Evolutionary conservation across 2,797 vertebrate species (phyloP).

Genomic region (Phaenicophaeus curvirostris): DNA sequence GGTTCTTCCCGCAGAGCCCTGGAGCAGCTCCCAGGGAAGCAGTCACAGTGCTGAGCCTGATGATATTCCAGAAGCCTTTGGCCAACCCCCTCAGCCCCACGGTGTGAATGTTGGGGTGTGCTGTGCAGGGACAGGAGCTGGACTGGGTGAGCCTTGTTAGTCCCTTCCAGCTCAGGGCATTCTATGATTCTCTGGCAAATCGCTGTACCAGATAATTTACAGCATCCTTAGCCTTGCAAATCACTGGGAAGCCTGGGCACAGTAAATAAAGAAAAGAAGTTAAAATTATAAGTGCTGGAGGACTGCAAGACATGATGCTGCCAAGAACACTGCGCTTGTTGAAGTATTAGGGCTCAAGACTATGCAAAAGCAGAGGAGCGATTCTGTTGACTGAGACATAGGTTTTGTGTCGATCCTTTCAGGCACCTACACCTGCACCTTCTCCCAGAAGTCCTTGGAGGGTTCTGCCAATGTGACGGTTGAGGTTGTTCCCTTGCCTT

Average conservation of each 20-base stretch:
- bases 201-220: background rate
- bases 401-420: background rate
- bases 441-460: constrained; percentile 51
- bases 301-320: background rate
- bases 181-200: background rate
- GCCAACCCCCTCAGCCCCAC: no score
- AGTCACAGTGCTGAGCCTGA: no score
- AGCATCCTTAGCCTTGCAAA: background rate
- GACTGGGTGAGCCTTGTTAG: no score
- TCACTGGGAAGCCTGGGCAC: background rate
- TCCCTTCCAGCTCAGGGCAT: no score
- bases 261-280: background rate
- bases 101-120: no score
- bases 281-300: background rate
- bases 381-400: background rate
- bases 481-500: constrained; percentile 55
- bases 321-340: background rate
- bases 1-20: no score
- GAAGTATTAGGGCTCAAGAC: background rate
- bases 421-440: constrained; percentile 76
- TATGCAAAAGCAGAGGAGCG: background rate
- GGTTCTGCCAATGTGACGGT: constrained; percentile 55
- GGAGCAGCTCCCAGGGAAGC: no score
- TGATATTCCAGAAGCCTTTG: no score
- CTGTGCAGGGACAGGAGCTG: no score